Percentiles rank a stretch among this genome's conserved stretches.
Conservation (phyloP, 2,797 vertebrate genomes). For the Clangula hyemalis region DNA sequence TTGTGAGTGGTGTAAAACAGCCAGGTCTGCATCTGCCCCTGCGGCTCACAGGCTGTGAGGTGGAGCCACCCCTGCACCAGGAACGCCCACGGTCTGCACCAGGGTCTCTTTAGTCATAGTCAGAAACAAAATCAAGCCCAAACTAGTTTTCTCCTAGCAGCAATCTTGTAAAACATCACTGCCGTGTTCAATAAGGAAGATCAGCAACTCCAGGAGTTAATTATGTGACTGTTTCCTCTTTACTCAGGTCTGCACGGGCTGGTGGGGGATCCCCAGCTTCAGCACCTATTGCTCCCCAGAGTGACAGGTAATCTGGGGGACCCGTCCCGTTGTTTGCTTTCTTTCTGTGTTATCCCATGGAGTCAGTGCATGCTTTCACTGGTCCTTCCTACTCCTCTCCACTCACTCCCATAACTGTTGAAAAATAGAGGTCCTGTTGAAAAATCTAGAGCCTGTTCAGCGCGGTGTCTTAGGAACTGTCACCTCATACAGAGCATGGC, state of each 20-base stretch:
- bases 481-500: background rate
- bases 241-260: background rate
- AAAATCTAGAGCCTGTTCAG: background rate
- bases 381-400: background rate
- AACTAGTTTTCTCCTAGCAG: fast-evolving
- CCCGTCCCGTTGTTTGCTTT: background rate
- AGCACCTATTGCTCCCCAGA: background rate
- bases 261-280: background rate
- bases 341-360: background rate
- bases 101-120: background rate
- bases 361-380: fast-evolving
- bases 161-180: background rate
- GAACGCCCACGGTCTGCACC: background rate
- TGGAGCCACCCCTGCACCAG: background rate
- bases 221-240: background rate
- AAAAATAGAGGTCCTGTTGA: background rate
- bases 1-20: background rate
- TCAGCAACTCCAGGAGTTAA: background rate
- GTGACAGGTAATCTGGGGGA: slow-evolving; percentile 23
- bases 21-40: background rate
- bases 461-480: background rate
- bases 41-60: background rate
- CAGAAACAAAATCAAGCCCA: background rate
- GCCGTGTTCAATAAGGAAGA: background rate
- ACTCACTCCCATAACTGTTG: background rate